Evolutionary conservation across 2,888 invertebrate genomes (phyloP).

Genomic region (Troglohyphantes excavatus): DNA sequence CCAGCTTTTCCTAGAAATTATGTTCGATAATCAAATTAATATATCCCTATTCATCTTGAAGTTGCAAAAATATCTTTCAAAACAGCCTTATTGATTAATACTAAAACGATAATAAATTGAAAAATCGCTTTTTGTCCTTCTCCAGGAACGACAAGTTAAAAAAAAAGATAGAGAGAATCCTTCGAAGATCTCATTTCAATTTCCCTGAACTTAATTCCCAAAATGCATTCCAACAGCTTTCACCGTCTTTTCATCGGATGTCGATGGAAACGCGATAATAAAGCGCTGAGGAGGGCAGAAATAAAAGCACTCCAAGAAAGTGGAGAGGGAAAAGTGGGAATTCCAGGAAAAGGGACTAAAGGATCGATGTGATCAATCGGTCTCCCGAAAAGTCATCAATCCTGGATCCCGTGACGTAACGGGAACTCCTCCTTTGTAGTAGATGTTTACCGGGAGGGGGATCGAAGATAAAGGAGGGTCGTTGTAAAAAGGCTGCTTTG

Average conservation of each 20-base stretch:
- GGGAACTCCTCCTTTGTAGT: constrained; percentile 24
- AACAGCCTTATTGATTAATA: too few species aligned
- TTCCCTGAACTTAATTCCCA: constrained; percentile 24
- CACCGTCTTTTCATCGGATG: background rate
- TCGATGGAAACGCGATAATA: constrained; percentile 24
- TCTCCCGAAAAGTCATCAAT: constrained; percentile 55
- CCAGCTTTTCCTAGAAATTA: too few species aligned
- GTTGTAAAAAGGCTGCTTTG: background rate
- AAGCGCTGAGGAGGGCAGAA: constrained; percentile 12
- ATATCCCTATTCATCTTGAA: too few species aligned
- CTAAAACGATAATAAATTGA: too few species aligned
- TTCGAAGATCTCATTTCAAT: constrained; percentile 13
- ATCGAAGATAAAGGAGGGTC: constrained; percentile 15
- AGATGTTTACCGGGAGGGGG: background rate
- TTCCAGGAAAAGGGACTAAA: constrained; percentile 16
- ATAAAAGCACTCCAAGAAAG: constrained; percentile 22
- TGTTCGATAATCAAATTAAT: too few species aligned
- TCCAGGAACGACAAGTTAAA: too few species aligned
- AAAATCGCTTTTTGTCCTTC: too few species aligned
- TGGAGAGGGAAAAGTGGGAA: background rate
- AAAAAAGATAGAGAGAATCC: too few species aligned
- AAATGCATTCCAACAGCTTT: constrained; percentile 30
- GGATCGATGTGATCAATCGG: constrained; percentile 62
- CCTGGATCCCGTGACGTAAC: constrained; percentile 41
- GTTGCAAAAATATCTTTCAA: too few species aligned